Percentiles rank a stretch among this genome's conserved stretches.
Evolutionary conservation across 1,140 invertebrate species (phyloP).

Genomic region (Drosophila repletoides): DNA sequence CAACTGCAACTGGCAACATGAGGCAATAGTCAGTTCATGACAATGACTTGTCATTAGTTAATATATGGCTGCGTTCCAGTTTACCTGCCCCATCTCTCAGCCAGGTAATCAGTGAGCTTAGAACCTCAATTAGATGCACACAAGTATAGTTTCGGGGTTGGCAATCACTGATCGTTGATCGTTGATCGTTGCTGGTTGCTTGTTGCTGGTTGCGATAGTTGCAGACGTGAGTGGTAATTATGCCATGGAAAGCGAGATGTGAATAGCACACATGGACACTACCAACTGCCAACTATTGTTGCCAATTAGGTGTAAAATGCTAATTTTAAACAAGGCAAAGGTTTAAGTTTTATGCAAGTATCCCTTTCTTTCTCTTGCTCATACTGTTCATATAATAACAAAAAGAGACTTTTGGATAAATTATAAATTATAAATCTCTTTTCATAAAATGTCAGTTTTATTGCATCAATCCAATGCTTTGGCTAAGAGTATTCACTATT

Average conservation of each 20-base stretch:
- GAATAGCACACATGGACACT: too few relatives aligned
- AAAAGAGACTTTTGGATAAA: too few relatives aligned
- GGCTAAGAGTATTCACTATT: constrained; percentile 7
- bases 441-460: constrained; percentile 5
- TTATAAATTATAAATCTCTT: too few relatives aligned
- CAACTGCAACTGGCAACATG: constrained; percentile 2
- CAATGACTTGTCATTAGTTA: constrained; percentile 72
- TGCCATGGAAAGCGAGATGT: not conserved
- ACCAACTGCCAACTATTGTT: not conserved
- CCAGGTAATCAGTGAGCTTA: constrained; percentile 40
- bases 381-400: too few relatives aligned
- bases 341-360: not conserved
- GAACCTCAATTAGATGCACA: constrained; percentile 56
- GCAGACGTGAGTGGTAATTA: constrained; percentile 15
- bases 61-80: constrained; percentile 36
- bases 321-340: not conserved
- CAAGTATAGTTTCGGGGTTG: constrained; percentile 17
- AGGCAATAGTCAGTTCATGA: constrained; percentile 21
- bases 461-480: constrained; percentile 12
- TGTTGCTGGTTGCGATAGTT: not conserved
- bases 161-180: constrained; percentile 17
- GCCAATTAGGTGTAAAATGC: constrained; percentile 34
- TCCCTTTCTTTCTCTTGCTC: too few relatives aligned
- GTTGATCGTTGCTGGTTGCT: not conserved
- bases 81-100: not conserved